Base-by-base conservation (phyloP, 2,113 vertebrate genomes). In the Brienomyrus longianalis region DNA sequence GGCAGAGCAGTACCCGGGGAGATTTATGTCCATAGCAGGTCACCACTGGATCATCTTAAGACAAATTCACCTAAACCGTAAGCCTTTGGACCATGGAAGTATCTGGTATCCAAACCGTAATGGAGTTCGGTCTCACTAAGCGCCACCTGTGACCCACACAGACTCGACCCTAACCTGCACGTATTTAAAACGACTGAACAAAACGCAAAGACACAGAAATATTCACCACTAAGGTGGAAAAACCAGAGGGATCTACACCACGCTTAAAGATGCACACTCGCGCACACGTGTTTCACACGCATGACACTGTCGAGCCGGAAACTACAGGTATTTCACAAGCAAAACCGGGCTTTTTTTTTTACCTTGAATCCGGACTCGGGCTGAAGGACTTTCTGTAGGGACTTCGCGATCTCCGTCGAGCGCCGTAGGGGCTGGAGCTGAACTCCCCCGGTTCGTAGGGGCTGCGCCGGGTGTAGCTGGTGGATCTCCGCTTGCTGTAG, bases 401-500 rank as follows among this genome's bases (percentile, higher is more conserved):
- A 91, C 98, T 99, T 89, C 97, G 92, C 2, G 98, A 98, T 74
- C 97, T 96, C 8, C 97, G 96, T 5, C 97, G 96, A 90, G 97
- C 94, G 39, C 95, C 94, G 93, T 98, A 97, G 1, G 97, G 98
- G 88, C 97, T 97, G 39, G 97, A 94, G 0, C 94, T 95, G 87
- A 97, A 95, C 77, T 98, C 97, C 19, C 97, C 97, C 35, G 97
- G 97, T 91, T 99, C 98, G 15, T 97, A 98, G 0, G 97, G 97
- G 90, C 97, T 98, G 93, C 97, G 97, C 48, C 97, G 96, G 91
- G 96, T 96, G 88, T 97, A 99, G 92, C 97, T 99, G 5, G 98
- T 97, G 0, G 98, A 98, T 74, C 97, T 95, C 31, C 98, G 97
- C 93, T 97, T 97, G 90, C 95, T 95, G 66, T 94, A 97, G 0